Conservation (phyloP, 2,113 vertebrate genomes). For the Melanerpes aurifrons region DNA sequence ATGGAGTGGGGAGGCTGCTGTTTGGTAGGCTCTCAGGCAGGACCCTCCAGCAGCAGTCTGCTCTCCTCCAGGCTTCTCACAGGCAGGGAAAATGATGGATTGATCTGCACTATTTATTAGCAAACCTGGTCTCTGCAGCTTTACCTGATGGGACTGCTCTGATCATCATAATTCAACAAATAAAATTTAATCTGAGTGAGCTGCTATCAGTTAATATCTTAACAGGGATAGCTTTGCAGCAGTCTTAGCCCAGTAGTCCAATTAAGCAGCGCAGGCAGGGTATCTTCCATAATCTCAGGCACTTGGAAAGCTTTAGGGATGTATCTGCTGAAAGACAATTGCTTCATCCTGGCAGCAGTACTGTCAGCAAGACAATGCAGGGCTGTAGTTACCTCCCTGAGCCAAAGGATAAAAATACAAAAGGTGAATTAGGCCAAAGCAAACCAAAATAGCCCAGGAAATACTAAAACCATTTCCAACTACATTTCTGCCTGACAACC, state of each 20-base stretch:
- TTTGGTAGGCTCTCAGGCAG: slow-evolving; percentile 10
- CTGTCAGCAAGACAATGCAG: background rate
- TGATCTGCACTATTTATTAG: background rate
- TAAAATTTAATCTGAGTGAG: background rate
- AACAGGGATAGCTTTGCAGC: background rate
- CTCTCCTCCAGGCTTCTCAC: background rate
- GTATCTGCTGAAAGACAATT: slow-evolving; percentile 1
- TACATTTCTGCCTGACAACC: background rate
- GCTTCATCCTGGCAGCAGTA: background rate
- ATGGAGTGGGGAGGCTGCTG: slow-evolving; percentile 14
- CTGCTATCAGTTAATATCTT: background rate
- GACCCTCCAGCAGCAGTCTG: slow-evolving; percentile 23
- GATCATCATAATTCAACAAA: slow-evolving; percentile 3
- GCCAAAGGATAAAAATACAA: background rate
- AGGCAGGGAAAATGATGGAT: slow-evolving; percentile 10
- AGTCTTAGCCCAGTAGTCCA: background rate
- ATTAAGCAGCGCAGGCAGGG: background rate
- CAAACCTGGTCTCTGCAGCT: slow-evolving; percentile 21
- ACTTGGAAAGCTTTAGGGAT: slow-evolving; percentile 19
- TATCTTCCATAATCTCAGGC: background rate
- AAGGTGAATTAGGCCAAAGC: background rate
- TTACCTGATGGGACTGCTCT: slow-evolving; percentile 13
- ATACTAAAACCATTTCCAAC: background rate
- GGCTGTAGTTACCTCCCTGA: background rate
- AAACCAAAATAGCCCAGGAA: background rate